Conservation (phyloP, 1,140 invertebrate species). For the Drosophila bifasciata region DNA sequence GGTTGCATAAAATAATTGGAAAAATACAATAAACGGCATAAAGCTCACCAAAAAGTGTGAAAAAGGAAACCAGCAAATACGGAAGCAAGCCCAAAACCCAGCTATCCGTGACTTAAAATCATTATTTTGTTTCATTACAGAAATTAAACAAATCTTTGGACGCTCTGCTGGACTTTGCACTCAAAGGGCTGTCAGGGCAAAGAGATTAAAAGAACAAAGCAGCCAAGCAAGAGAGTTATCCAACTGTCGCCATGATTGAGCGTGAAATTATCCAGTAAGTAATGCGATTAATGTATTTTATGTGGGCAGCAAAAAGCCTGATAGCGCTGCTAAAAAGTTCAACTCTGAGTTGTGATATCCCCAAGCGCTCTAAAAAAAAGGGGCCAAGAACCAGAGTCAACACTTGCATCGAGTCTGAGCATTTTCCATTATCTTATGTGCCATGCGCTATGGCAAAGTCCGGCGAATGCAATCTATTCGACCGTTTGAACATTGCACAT, state of each 20-base stretch:
- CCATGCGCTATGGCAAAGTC: slow-evolving; percentile 55
- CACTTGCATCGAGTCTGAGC: slow-evolving; percentile 30
- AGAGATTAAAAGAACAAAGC: neutral
- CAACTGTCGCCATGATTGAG: slow-evolving; percentile 61
- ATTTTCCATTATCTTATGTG: slow-evolving; percentile 44
- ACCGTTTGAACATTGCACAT: slow-evolving; percentile 59
- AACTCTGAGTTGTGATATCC: neutral
- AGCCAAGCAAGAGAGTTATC: neutral
- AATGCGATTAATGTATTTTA: too few relatives aligned
- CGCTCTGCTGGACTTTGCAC: slow-evolving; percentile 37
- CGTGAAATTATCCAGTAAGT: slow-evolving; percentile 78
- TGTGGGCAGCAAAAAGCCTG: neutral
- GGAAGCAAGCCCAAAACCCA: slow-evolving; percentile 19
- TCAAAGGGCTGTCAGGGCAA: slow-evolving; percentile 5
- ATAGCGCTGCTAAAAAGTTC: slow-evolving; percentile 15
- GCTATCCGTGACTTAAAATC: slow-evolving; percentile 34
- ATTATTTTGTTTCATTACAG: slow-evolving; percentile 41
- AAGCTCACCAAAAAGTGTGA: slow-evolving; percentile 33
- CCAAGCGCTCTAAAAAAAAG: slow-evolving; percentile 41
- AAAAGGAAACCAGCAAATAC: slow-evolving; percentile 30
- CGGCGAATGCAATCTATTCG: slow-evolving; percentile 23
- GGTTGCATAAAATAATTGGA: slow-evolving; percentile 21
- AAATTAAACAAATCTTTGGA: slow-evolving; percentile 6
- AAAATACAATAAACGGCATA: slow-evolving; percentile 34
- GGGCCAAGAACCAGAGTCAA: slow-evolving; percentile 66